Conservation (phyloP, 2,797 vertebrate genomes). For the Limnodromus scolopaceus region DNA sequence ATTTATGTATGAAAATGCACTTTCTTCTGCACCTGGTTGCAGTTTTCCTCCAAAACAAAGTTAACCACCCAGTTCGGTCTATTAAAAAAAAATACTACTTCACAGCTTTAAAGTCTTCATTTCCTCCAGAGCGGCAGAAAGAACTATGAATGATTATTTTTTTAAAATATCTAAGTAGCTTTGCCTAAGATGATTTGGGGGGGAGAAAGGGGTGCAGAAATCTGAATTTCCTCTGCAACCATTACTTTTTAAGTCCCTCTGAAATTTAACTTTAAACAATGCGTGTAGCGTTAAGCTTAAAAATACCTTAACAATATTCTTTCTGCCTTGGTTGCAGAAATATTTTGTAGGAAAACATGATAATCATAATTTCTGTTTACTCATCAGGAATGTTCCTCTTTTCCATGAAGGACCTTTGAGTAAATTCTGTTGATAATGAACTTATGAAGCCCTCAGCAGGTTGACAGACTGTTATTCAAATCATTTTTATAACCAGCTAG, state of each 20-base stretch:
- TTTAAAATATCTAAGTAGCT: background rate
- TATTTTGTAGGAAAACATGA: background rate
- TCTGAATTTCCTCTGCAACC: background rate
- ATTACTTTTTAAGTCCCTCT: background rate
- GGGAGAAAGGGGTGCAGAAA: fast-evolving
- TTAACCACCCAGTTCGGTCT: background rate
- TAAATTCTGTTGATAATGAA: background rate
- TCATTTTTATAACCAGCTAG: background rate
- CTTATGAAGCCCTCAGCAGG: background rate
- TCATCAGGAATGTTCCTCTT: background rate
- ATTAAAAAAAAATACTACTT: background rate
- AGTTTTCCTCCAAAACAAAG: background rate
- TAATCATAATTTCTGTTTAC: background rate
- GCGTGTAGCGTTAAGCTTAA: background rate
- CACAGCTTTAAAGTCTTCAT: background rate
- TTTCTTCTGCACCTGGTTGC: background rate
- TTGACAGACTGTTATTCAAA: background rate
- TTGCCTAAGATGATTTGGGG: background rate
- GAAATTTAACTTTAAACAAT: background rate
- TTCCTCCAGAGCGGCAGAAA: background rate
- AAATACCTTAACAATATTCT: conserved; percentile 18
- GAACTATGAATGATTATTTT: background rate
- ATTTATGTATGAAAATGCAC: background rate
- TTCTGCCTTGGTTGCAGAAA: conserved; percentile 11
- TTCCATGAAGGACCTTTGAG: background rate